phyloP scores from a whole-genome alignment of 2,888 invertebrate genomes.

The Eubasilissa splendida region DNA sequence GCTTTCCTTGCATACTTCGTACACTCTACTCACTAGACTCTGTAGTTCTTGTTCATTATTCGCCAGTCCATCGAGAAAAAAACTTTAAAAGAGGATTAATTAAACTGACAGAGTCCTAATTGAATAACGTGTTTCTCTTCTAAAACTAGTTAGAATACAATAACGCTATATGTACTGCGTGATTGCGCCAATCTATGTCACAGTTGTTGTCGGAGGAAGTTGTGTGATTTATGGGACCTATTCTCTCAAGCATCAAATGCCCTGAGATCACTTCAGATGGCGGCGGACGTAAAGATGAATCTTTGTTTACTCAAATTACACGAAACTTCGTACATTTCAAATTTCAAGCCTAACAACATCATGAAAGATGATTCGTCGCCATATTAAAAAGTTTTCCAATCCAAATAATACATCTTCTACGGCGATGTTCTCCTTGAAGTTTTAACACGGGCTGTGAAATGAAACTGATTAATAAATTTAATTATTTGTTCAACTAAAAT shows the following conservation, averaged over 20 bases:
- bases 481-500: too few species aligned
- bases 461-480: too few species aligned
- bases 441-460: too few species aligned
- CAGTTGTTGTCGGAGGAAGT: background rate
- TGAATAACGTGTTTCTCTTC: background rate
- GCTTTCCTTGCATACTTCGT: too few species aligned
- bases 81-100: background rate
- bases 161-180: background rate
- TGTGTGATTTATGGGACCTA: background rate
- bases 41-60: too few species aligned
- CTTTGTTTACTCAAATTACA: slow-evolving; percentile 20
- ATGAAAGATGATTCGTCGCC: too few species aligned
- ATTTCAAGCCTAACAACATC: background rate
- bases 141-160: too few species aligned
- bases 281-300: slow-evolving; percentile 25
- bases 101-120: slow-evolving; percentile 1
- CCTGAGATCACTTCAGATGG: background rate
- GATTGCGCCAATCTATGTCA: background rate
- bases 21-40: too few species aligned
- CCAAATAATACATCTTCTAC: too few species aligned
- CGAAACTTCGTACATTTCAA: slow-evolving; percentile 19
- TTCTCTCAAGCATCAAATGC: background rate
- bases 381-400: too few species aligned
- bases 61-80: too few species aligned
- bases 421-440: too few species aligned